Evolutionary conservation across 2,113 vertebrate genomes (phyloP).

Genomic region (Chunga burmeisteri): DNA sequence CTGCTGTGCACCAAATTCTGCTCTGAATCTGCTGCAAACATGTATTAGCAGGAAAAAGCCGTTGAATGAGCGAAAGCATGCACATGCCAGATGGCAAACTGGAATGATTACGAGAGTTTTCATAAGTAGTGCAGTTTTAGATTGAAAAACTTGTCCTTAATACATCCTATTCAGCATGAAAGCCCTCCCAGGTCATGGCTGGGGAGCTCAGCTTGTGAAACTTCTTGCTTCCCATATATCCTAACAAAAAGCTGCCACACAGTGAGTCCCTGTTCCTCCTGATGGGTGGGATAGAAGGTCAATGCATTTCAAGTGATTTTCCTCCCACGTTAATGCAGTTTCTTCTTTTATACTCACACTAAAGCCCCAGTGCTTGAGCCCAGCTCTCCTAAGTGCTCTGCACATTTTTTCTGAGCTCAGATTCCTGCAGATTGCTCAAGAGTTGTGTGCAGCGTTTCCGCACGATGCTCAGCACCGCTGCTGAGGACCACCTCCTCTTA

Average conservation of each 20-base stretch:
- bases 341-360: not conserved
- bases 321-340: not conserved
- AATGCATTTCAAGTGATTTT: not conserved
- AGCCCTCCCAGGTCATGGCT: not conserved
- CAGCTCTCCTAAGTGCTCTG: not conserved
- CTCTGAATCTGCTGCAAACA: not conserved
- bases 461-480: accelerated
- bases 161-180: not conserved
- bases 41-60: not conserved
- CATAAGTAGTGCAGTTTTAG: not conserved
- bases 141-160: not conserved
- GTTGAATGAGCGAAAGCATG: not conserved
- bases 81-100: conserved; percentile 1
- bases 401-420: accelerated
- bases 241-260: not conserved
- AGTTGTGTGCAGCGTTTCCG: accelerated
- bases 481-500: not conserved
- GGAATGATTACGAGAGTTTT: not conserved
- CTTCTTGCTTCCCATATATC: not conserved
- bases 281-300: not conserved
- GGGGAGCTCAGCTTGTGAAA: not conserved
- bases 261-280: accelerated
- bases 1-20: not conserved
- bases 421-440: not conserved
- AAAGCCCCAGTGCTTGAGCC: not conserved